A percentile compares a stretch with the other conserved stretches of the same genome.
These are phyloP conservation scores for Torymus aiolomorphi DNA, from an alignment of 2,888 invertebrate species.

Conservation along the genomic window DNA sequence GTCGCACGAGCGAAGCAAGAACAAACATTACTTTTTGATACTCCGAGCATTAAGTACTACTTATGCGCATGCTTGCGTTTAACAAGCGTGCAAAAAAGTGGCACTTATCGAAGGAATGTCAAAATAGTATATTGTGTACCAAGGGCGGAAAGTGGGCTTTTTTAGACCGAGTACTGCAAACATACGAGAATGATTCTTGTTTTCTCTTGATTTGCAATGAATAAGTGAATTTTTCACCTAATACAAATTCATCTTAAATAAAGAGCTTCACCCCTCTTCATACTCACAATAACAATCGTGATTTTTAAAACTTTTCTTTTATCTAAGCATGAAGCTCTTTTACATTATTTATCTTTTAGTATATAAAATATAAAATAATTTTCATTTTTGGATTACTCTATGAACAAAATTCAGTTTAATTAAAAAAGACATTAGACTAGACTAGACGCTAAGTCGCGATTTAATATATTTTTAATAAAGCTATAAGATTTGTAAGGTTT, in stretches of 20 bases:
- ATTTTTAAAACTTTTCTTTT: conserved; percentile 29
- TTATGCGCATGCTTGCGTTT: no score
- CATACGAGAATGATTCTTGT: no score
- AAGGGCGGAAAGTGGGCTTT: no score
- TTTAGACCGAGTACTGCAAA: no score
- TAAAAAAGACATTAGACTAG: conserved; percentile 57
- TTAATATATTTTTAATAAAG: conserved; percentile 30
- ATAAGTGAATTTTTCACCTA: conserved; percentile 32
- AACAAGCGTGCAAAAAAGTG: no score
- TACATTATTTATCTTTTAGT: conserved; percentile 43
- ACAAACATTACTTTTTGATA: no score
- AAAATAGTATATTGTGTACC: no score
- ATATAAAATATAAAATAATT: conserved; percentile 58
- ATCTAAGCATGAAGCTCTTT: conserved; percentile 36
- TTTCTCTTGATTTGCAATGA: background rate
- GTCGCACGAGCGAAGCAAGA: no score
- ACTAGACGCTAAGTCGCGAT: conserved; percentile 55
- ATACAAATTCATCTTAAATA: conserved; percentile 33
- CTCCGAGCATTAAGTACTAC: no score
- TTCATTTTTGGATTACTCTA: conserved; percentile 49
- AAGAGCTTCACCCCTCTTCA: conserved; percentile 33
- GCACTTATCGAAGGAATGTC: no score
- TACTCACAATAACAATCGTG: conserved; percentile 32
- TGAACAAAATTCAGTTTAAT: conserved; percentile 52
- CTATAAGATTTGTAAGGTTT: conserved; percentile 17